phyloP scores from a whole-genome alignment of 2,888 invertebrate species.

The Anoplius nigerrimus region DNA sequence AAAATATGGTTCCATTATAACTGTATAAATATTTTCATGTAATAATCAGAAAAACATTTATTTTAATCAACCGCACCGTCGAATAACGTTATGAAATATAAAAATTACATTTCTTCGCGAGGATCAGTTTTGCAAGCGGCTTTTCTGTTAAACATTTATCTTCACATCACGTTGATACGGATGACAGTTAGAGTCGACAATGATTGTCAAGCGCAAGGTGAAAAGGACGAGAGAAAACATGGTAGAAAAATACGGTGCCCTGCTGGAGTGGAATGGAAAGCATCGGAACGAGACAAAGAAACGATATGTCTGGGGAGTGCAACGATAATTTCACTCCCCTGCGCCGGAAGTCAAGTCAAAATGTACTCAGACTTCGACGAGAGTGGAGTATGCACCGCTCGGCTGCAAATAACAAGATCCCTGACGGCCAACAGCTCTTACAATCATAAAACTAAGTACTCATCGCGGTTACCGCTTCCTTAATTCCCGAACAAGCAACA shows the following conservation, averaged over 20 bases:
- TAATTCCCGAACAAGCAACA: conserved; percentile 19
- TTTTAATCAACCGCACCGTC: too few species aligned
- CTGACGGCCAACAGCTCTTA: conserved; percentile 66
- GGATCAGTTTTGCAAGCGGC: too few species aligned
- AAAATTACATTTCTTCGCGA: too few species aligned
- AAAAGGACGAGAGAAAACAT: conserved; percentile 2
- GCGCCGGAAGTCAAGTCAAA: conserved; percentile 57
- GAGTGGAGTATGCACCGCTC: conserved; percentile 59
- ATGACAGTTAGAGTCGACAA: background rate
- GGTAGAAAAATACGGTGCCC: background rate
- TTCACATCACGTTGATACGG: too few species aligned
- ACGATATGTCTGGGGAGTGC: background rate
- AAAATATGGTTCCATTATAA: conserved; percentile 24
- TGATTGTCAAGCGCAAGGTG: background rate
- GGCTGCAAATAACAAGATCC: conserved; percentile 63
- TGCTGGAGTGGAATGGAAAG: background rate
- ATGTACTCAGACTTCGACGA: conserved; percentile 58
- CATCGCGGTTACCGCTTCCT: conserved; percentile 49
- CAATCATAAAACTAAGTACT: conserved; percentile 48
- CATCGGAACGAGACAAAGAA: background rate
- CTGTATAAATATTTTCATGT: too few species aligned
- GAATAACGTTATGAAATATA: too few species aligned
- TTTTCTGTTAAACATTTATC: too few species aligned
- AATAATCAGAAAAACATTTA: too few species aligned
- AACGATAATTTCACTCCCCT: conserved; percentile 21